A percentile compares a stretch with the other conserved stretches of the same genome.
Evolutionary conservation across 2,888 invertebrate genomes (phyloP).

Genomic region (Trachelus tabidus): DNA sequence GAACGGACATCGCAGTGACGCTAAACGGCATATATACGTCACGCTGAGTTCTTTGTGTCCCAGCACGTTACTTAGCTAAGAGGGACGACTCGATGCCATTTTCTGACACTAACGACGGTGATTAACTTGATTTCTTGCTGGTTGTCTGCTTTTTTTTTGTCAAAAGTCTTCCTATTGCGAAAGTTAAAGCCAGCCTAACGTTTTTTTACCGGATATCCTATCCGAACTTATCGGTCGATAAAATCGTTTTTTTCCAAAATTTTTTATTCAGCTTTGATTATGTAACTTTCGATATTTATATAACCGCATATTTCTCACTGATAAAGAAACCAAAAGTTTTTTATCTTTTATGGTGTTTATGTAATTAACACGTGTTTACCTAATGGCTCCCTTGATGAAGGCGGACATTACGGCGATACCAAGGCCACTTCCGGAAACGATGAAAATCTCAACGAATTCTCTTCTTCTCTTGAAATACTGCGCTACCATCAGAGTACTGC

Average conservation of each 20-base stretch:
- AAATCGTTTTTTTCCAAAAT: neutral
- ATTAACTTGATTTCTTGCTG: conserved; percentile 21
- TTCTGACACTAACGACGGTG: conserved; percentile 15
- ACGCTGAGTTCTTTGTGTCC: neutral
- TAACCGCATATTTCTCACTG: too few species aligned
- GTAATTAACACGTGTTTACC: conserved; percentile 68
- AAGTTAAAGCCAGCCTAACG: neutral
- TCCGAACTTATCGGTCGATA: too few species aligned
- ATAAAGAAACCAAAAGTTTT: too few species aligned
- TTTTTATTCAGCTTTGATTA: neutral
- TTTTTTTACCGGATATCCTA: neutral
- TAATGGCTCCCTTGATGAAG: conserved; percentile 81
- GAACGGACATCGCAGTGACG: neutral
- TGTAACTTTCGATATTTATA: too few species aligned
- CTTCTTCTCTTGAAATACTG: conserved; percentile 88
- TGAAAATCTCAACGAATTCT: conserved; percentile 89
- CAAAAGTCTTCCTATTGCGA: conserved; percentile 6
- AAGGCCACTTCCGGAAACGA: conserved; percentile 86
- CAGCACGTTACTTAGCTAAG: conserved; percentile 5
- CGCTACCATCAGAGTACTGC: conserved; percentile 89
- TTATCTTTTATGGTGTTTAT: too few species aligned
- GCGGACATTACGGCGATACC: conserved; percentile 88
- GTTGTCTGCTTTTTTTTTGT: neutral
- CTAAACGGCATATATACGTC: neutral
- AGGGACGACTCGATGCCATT: conserved; percentile 6